phyloP scores from a whole-genome alignment of 2,888 invertebrate species.

The Drosophila borborema region DNA sequence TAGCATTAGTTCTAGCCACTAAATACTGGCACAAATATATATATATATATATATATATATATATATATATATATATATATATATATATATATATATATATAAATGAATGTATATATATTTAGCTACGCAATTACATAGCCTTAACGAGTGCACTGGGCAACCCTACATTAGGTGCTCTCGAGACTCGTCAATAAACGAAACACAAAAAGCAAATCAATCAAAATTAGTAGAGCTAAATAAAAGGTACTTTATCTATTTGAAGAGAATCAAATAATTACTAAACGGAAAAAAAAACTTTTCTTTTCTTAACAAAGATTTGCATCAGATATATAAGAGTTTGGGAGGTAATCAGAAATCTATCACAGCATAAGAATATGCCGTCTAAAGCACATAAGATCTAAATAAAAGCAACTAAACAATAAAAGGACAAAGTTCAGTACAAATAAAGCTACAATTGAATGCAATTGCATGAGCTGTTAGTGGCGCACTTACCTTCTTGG shows the following conservation, averaged over 20 bases:
- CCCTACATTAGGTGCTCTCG: conserved; percentile 5
- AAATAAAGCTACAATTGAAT: background rate
- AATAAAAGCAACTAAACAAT: background rate
- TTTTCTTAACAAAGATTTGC: too few species aligned
- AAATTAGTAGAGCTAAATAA: background rate
- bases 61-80: background rate
- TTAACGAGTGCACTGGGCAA: conserved; percentile 12
- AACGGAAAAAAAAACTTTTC: background rate
- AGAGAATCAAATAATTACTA: background rate
- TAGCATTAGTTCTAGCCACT: conserved; percentile 63
- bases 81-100: background rate
- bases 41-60: background rate
- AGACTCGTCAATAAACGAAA: background rate
- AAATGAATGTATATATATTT: background rate
- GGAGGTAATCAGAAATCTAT: background rate
- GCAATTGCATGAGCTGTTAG: background rate
- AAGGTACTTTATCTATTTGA: background rate
- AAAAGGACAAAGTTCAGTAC: background rate
- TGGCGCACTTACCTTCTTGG: conserved; percentile 93
- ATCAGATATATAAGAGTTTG: too few species aligned
- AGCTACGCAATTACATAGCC: background rate
- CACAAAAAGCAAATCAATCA: background rate
- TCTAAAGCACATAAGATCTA: background rate
- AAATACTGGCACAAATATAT: conserved; percentile 8
- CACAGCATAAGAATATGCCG: background rate